Conservation (phyloP, 2,797 vertebrate genomes). For the Adelosebastes latens region DNA sequence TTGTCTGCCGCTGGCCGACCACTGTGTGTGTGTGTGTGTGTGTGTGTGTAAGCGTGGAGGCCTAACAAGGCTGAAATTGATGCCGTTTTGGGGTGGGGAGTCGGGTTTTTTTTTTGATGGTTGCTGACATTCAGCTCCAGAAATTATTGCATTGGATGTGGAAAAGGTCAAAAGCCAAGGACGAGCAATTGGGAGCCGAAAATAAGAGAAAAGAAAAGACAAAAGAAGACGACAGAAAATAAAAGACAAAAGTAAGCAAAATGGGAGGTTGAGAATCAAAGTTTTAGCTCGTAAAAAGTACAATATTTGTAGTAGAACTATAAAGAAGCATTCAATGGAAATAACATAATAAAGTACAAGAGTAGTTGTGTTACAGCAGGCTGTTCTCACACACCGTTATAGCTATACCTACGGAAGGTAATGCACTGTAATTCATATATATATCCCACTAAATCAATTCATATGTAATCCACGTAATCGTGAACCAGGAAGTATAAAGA, state of each 20-base stretch:
- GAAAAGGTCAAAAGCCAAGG: constrained; percentile 69
- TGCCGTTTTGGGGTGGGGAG: constrained; percentile 56
- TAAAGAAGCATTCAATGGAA: background rate
- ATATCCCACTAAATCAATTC: too few species aligned
- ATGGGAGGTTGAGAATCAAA: background rate
- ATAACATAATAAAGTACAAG: background rate
- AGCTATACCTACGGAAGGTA: rapidly evolving
- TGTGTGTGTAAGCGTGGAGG: constrained; percentile 18
- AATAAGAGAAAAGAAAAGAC: background rate
- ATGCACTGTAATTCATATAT: too few species aligned
- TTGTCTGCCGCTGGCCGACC: constrained; percentile 59
- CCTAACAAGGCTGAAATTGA: constrained; percentile 77
- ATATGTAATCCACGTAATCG: too few species aligned
- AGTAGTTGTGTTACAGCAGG: background rate
- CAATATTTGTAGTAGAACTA: background rate
- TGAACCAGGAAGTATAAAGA: too few species aligned
- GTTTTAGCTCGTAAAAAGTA: background rate
- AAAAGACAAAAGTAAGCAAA: background rate
- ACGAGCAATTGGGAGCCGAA: background rate
- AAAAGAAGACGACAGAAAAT: background rate
- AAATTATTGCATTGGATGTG: constrained; percentile 56
- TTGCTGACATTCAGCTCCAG: constrained; percentile 69
- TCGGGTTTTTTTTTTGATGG: constrained; percentile 41
- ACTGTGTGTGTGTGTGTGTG: constrained; percentile 30
- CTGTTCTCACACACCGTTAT: too few species aligned